phyloP scores from a whole-genome alignment of 2,797 vertebrate species.

The Cossypha dichroa region DNA sequence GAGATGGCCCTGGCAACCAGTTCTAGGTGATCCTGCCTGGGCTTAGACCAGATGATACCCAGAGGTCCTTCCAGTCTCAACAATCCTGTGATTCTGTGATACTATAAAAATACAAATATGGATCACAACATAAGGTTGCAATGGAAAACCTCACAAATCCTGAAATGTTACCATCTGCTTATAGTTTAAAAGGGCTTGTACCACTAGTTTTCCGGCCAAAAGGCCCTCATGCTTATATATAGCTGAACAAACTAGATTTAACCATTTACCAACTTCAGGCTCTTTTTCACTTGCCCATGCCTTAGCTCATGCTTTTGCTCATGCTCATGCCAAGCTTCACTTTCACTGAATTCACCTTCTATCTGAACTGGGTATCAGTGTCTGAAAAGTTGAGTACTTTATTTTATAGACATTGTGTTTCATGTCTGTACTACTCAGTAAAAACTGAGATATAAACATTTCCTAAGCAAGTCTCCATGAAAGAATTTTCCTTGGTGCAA shows the following conservation, averaged over 20 bases:
- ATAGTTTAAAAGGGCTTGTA: constrained; percentile 3
- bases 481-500: neutral
- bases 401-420: neutral
- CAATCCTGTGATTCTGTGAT: neutral
- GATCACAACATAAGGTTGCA: neutral
- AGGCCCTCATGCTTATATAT: constrained; percentile 4
- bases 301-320: neutral
- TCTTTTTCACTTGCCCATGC: neutral
- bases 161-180: constrained; percentile 12
- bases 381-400: neutral
- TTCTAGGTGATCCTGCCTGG: neutral
- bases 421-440: neutral
- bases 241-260: neutral
- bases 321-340: neutral
- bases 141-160: constrained; percentile 2
- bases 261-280: neutral
- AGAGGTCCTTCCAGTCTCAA: neutral
- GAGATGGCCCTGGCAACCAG: neutral
- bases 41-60: neutral
- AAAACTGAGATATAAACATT: constrained; percentile 11
- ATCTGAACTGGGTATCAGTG: neutral
- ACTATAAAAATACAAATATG: neutral
- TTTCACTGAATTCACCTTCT: neutral
- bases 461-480: neutral
- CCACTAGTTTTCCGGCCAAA: neutral